Conservation (phyloP, 2,797 vertebrate genomes). For the Lepus townsendii region DNA sequence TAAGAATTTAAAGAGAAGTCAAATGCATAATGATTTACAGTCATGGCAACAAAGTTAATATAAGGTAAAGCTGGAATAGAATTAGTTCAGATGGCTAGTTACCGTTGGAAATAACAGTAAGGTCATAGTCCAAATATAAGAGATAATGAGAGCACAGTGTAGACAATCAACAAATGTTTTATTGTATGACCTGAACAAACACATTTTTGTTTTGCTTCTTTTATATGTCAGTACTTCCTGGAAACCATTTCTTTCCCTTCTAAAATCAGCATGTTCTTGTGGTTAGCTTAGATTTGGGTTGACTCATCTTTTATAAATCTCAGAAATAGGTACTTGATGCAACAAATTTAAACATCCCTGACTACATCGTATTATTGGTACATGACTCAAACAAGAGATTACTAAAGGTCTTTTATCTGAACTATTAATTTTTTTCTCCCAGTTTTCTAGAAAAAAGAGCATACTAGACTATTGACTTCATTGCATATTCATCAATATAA, state of each 20-base stretch:
- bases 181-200: background rate
- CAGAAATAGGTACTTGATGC: background rate
- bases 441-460: background rate
- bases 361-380: background rate
- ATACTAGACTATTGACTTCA: background rate
- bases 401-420: background rate
- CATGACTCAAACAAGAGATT: background rate
- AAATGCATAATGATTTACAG: background rate
- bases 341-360: background rate
- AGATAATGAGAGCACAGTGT: background rate
- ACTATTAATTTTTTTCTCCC: background rate
- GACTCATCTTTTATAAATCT: background rate
- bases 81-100: background rate
- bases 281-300: background rate
- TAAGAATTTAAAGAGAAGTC: background rate
- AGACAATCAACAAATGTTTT: background rate
- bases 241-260: background rate
- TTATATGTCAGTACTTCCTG: background rate
- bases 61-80: background rate
- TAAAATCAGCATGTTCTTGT: background rate
- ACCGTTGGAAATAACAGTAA: background rate
- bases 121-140: background rate
- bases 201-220: background rate
- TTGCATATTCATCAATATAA: background rate
- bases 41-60: background rate